These are phyloP conservation scores for Leptinotarsa rubiginosa DNA, from an alignment of 2,888 invertebrate genomes.

Conservation along the genomic window DNA sequence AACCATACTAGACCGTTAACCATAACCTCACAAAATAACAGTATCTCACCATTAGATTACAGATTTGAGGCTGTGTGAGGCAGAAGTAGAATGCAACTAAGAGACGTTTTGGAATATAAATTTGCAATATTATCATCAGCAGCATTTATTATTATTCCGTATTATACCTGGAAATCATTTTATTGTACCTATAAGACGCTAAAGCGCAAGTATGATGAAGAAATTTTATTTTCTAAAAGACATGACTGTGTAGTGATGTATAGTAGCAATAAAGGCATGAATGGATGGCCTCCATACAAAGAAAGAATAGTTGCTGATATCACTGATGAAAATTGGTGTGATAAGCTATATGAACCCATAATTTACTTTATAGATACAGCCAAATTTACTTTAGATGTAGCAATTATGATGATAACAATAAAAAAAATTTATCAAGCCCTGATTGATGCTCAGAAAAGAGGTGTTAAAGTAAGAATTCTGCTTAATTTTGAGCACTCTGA, in stretches of 20 bases:
- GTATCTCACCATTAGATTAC: too few species aligned
- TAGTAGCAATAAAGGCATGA: slow-evolving; percentile 44
- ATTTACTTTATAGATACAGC: slow-evolving; percentile 58
- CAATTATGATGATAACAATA: slow-evolving; percentile 55
- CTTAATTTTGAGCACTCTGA: slow-evolving; percentile 54
- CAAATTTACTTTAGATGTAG: slow-evolving; percentile 54
- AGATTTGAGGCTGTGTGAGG: too few species aligned
- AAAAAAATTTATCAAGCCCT: slow-evolving; percentile 51
- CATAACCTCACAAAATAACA: too few species aligned
- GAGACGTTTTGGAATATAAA: slow-evolving; percentile 34
- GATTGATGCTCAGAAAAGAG: slow-evolving; percentile 50
- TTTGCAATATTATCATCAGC: slow-evolving; percentile 37
- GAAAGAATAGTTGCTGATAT: slow-evolving; percentile 34
- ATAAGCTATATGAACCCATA: slow-evolving; percentile 54
- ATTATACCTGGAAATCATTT: slow-evolving; percentile 51
- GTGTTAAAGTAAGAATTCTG: slow-evolving; percentile 58
- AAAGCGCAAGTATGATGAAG: slow-evolving; percentile 47
- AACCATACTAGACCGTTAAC: too few species aligned
- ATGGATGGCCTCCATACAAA: slow-evolving; percentile 53
- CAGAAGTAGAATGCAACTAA: slow-evolving; percentile 4
- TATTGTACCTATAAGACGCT: slow-evolving; percentile 47
- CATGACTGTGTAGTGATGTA: slow-evolving; percentile 60
- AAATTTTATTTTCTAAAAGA: slow-evolving; percentile 51
- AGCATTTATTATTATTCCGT: slow-evolving; percentile 43
- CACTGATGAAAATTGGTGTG: slow-evolving; percentile 43